These are phyloP conservation scores for Pollenia amentaria DNA, from an alignment of 2,888 invertebrate species.

Conservation along the genomic window DNA sequence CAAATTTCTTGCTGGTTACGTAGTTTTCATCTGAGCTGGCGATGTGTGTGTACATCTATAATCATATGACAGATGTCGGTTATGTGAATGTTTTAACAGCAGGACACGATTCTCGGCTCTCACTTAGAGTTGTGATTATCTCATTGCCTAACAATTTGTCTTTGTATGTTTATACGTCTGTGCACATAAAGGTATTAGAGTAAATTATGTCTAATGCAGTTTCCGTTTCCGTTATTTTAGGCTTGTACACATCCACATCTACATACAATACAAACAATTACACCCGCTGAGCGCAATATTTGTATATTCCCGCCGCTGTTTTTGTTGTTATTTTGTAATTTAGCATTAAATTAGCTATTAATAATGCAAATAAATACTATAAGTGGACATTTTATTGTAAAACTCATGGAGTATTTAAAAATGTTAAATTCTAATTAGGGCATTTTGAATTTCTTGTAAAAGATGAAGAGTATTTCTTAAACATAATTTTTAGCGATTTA, in stretches of 20 bases:
- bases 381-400: neutral
- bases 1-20: too few species aligned
- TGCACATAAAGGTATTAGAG: constrained; percentile 32
- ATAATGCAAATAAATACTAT: neutral
- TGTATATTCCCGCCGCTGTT: constrained; percentile 11
- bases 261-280: neutral
- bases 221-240: constrained; percentile 70
- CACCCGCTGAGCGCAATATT: constrained; percentile 60
- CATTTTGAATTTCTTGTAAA: neutral
- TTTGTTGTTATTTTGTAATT: constrained; percentile 54
- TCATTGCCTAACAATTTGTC: neutral
- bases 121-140: constrained; percentile 16
- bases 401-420: constrained; percentile 1
- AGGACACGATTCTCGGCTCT: constrained; percentile 60
- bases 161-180: neutral
- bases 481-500: constrained; percentile 20
- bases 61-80: constrained; percentile 68
- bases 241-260: constrained; percentile 28
- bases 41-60: constrained; percentile 2
- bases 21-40: neutral
- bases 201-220: constrained; percentile 69
- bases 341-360: constrained; percentile 62
- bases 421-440: neutral
- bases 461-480: constrained; percentile 1
- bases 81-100: constrained; percentile 63